Evolutionary conservation across 2,113 vertebrate species (phyloP).

Genomic region (Macquaria australasica): DNA sequence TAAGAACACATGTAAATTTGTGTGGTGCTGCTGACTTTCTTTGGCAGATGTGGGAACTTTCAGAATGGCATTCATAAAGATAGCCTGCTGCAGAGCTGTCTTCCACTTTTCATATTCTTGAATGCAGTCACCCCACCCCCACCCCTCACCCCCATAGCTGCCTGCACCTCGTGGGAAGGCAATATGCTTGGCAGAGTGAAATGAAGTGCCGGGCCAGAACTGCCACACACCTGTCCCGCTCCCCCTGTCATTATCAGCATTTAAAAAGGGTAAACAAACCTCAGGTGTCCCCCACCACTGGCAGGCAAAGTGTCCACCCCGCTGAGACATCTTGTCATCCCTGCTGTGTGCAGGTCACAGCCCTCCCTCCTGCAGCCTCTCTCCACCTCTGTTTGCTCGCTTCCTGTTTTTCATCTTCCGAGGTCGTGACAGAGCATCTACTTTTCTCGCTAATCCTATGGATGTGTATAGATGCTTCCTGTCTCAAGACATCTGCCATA

Average conservation of each 20-base stretch:
- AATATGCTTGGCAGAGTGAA: neutral
- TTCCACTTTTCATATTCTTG: neutral
- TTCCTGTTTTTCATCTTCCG: constrained; percentile 66
- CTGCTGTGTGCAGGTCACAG: constrained; percentile 30
- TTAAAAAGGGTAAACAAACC: constrained; percentile 61
- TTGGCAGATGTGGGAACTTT: neutral
- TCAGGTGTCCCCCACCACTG: constrained; percentile 31
- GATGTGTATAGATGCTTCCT: constrained; percentile 26
- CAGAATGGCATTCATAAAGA: neutral
- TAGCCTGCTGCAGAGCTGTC: neutral
- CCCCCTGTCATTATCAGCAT: constrained; percentile 48
- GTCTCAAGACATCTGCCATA: constrained; percentile 34
- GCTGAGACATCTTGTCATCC: constrained; percentile 42
- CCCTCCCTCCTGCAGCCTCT: neutral
- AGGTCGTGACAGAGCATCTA: constrained; percentile 1
- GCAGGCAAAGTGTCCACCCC: constrained; percentile 45
- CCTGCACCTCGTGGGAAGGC: neutral
- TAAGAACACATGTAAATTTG: neutral
- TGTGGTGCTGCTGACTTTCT: neutral
- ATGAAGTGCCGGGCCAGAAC: constrained; percentile 14
- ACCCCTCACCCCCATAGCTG: neutral
- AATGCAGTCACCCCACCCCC: neutral
- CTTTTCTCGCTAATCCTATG: constrained; percentile 16
- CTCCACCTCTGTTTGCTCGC: neutral
- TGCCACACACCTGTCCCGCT: constrained; percentile 9